These are phyloP conservation scores for Archocentrus centrarchus DNA, from an alignment of 2,113 vertebrate genomes.

Conservation along the genomic window DNA sequence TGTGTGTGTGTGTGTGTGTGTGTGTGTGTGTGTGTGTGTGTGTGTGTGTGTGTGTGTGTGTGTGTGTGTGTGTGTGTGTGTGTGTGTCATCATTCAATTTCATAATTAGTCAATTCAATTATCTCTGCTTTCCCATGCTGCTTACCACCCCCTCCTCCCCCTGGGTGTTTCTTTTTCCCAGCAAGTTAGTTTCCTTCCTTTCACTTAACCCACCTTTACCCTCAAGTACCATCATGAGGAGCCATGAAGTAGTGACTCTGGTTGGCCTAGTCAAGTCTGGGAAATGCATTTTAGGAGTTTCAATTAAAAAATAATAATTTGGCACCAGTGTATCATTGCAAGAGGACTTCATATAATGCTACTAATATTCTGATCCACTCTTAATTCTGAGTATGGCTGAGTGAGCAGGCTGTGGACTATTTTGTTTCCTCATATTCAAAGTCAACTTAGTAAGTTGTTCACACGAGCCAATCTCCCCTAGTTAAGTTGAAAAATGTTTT, in stretches of 20 bases:
- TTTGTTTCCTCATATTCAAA: not conserved
- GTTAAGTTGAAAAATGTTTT: not conserved
- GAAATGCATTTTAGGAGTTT: not conserved
- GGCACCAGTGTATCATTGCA: not conserved
- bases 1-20: not conserved
- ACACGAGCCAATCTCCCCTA: not conserved
- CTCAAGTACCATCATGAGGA: not conserved
- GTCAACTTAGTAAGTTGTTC: not conserved
- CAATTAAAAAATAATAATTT: not conserved
- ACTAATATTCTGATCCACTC: too few relatives aligned
- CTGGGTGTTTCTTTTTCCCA: not conserved
- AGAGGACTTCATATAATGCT: not conserved
- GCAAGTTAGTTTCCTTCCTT: not conserved
- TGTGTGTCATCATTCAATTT: not conserved
- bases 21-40: not conserved
- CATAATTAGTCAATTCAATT: constrained; percentile 8
- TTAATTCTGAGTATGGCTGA: too few relatives aligned
- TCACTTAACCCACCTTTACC: not conserved
- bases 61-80: not conserved
- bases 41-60: too few relatives aligned
- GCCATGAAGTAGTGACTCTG: not conserved
- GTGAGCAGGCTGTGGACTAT: not conserved
- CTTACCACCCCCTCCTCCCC: not conserved
- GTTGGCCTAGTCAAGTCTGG: not conserved
- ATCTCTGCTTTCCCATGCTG: not conserved